phyloP scores from a whole-genome alignment of 2,888 invertebrate genomes.

The Diaperis boleti region DNA sequence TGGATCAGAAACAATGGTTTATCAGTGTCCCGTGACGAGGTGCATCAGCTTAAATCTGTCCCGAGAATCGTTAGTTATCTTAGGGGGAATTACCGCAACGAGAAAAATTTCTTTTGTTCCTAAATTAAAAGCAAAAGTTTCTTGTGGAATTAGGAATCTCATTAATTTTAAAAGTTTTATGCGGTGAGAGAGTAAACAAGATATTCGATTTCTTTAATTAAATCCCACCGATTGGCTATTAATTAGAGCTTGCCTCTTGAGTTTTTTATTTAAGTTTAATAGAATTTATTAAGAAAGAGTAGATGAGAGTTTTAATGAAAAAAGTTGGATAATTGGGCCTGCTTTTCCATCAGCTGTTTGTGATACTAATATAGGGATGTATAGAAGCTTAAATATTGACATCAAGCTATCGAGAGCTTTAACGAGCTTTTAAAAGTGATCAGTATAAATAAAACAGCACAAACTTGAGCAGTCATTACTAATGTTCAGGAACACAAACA shows the following conservation, averaged over 20 bases:
- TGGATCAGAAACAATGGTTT: slow-evolving; percentile 9
- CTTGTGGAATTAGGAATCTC: slow-evolving; percentile 29
- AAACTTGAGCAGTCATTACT: too few relatives aligned
- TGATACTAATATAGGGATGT: background rate
- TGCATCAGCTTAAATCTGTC: slow-evolving; percentile 2
- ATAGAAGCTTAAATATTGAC: too few relatives aligned
- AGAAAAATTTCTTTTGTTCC: slow-evolving; percentile 36
- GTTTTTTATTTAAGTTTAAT: slow-evolving; percentile 18
- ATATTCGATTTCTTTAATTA: slow-evolving; percentile 34
- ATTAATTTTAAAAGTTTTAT: slow-evolving; percentile 36
- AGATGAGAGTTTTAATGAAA: background rate
- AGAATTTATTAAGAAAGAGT: slow-evolving; percentile 1
- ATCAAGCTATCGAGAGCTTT: too few relatives aligned
- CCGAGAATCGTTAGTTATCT: slow-evolving; percentile 23
- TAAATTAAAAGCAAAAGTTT: slow-evolving; percentile 36
- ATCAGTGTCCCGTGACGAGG: slow-evolving; percentile 8
- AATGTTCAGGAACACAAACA: background rate
- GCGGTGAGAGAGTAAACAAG: slow-evolving; percentile 29
- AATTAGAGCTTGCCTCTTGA: slow-evolving; percentile 24
- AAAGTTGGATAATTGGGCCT: background rate
- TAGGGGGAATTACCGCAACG: slow-evolving; percentile 21
- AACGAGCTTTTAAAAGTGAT: too few relatives aligned
- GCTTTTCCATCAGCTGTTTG: background rate
- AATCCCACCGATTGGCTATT: slow-evolving; percentile 26
- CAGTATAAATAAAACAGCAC: too few relatives aligned